These are phyloP conservation scores for Esperia sulphurella DNA, from an alignment of 2,888 invertebrate genomes.

Conservation along the genomic window DNA sequence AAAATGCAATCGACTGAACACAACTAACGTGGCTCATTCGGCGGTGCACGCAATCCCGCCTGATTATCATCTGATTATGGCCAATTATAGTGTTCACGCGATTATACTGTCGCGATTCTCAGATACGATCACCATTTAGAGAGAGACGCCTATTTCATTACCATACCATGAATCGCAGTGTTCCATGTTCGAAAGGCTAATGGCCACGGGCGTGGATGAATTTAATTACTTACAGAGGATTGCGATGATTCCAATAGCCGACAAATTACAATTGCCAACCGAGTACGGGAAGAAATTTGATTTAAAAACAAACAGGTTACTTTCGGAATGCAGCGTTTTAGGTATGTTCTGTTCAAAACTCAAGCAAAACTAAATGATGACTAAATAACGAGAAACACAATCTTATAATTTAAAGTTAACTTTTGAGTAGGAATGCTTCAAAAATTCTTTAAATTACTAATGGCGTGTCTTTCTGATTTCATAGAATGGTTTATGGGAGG, in stretches of 20 bases:
- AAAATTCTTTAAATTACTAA: no score
- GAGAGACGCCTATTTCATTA: slow-evolving; percentile 59
- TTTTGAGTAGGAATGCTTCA: no score
- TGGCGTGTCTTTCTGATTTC: slow-evolving; percentile 8
- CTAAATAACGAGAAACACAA: no score
- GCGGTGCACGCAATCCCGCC: slow-evolving; percentile 55
- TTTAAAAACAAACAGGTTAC: slow-evolving; percentile 26
- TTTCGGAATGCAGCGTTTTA: slow-evolving; percentile 4
- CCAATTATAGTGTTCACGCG: slow-evolving; percentile 67
- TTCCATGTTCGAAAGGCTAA: slow-evolving; percentile 53
- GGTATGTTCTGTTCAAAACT: no score
- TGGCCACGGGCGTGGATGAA: slow-evolving; percentile 38
- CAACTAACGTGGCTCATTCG: slow-evolving; percentile 30
- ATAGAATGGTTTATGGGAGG: no score
- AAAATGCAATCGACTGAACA: slow-evolving; percentile 37
- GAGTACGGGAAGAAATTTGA: slow-evolving; percentile 8
- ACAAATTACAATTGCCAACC: slow-evolving; percentile 42
- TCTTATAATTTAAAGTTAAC: no score
- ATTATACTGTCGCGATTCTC: slow-evolving; percentile 62
- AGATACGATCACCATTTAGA: slow-evolving; percentile 59
- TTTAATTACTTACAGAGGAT: slow-evolving; percentile 39
- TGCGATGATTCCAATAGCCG: slow-evolving; percentile 28
- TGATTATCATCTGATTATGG: slow-evolving; percentile 68
- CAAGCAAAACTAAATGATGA: no score
- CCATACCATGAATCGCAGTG: slow-evolving; percentile 49